phyloP scores from a whole-genome alignment of 1,140 invertebrate species.

The Asobara japonica region DNA sequence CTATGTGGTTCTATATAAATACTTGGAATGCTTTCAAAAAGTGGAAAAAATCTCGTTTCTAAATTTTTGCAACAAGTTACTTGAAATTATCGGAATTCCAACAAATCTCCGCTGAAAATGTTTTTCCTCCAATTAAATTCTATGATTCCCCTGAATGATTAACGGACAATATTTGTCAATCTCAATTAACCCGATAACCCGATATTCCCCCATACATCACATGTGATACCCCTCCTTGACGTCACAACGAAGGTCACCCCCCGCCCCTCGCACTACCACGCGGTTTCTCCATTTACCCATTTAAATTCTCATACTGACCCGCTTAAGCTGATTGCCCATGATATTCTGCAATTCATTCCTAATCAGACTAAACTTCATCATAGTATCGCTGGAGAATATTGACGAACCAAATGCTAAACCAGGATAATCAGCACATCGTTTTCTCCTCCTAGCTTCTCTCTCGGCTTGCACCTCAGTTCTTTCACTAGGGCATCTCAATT shows the following conservation, averaged over 20 bases:
- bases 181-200: no score
- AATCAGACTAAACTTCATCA: conserved; percentile 98
- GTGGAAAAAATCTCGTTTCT: no score
- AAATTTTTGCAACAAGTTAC: no score
- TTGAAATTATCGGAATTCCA: no score
- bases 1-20: no score
- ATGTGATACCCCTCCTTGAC: no score
- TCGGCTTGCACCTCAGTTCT: conserved; percentile 87
- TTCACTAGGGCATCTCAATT: conserved; percentile 86
- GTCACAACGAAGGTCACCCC: neutral
- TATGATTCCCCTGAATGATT: no score
- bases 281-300: neutral
- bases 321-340: conserved; percentile 93
- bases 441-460: conserved; percentile 78
- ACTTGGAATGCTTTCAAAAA: no score
- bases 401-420: conserved; percentile 90
- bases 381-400: conserved; percentile 94
- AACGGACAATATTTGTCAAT: no score
- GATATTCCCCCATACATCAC: no score
- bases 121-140: no score
- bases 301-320: conserved; percentile 77
- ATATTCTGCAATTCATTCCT: conserved; percentile 97
- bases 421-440: conserved; percentile 89
- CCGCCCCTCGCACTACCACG: neutral
- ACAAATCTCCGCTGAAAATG: no score